These are phyloP conservation scores for Cremastinae sp. DNA, from an alignment of 2,888 invertebrate genomes.

Conservation along the genomic window DNA sequence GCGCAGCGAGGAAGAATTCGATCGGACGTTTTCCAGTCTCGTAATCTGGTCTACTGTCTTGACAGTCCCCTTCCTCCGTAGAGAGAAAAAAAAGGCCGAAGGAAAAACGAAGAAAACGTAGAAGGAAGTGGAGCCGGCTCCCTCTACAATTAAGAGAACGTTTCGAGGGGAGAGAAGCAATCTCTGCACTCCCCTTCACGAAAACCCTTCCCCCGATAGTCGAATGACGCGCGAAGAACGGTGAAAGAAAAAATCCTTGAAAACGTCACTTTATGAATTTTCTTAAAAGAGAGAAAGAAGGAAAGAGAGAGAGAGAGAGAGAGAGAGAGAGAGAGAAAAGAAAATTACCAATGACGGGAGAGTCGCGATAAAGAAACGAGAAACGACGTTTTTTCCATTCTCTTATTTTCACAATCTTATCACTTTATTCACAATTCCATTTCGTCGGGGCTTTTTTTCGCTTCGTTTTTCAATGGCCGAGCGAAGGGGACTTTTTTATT, in stretches of 20 bases:
- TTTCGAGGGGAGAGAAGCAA: constrained; percentile 18
- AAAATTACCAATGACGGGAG: neutral
- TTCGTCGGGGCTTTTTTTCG: too few species aligned
- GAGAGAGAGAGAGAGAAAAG: neutral
- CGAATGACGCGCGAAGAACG: neutral
- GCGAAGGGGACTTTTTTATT: neutral
- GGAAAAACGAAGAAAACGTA: neutral
- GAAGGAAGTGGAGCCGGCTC: neutral
- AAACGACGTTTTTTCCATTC: neutral
- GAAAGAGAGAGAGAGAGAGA: constrained; percentile 1
- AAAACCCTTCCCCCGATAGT: neutral
- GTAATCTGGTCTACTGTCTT: constrained; percentile 52
- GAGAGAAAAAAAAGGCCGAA: neutral
- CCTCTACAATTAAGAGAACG: constrained; percentile 47
- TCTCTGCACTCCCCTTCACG: constrained; percentile 4
- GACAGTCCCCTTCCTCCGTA: constrained; percentile 22
- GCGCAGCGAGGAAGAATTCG: constrained; percentile 27
- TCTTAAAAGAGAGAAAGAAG: neutral
- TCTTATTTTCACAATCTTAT: too few species aligned
- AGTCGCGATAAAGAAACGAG: constrained; percentile 2
- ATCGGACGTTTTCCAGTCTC: constrained; percentile 45
- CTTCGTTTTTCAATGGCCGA: too few species aligned
- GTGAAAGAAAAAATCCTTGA: constrained; percentile 13
- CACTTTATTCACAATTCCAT: too few species aligned
- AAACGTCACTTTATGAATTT: too few species aligned